phyloP scores from a whole-genome alignment of 2,797 vertebrate species.

The Poecilia wingei region DNA sequence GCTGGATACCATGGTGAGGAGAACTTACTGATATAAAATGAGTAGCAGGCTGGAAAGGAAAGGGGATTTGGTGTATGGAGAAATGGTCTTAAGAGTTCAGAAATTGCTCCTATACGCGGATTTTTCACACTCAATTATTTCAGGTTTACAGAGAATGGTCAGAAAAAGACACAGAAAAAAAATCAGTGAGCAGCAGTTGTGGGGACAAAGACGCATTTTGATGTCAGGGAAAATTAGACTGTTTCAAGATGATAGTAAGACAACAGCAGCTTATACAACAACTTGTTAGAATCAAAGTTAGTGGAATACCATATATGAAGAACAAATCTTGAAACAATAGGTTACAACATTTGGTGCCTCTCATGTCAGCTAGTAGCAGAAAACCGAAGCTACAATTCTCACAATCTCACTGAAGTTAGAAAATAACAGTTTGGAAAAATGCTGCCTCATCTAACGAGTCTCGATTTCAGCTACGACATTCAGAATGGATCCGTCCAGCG shows the following conservation, averaged over 20 bases:
- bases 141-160: neutral
- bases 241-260: neutral
- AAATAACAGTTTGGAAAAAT: neutral
- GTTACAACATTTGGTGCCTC: neutral
- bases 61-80: neutral
- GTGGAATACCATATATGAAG: neutral
- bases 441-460: neutral
- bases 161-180: neutral
- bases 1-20: neutral
- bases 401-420: neutral
- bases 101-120: neutral
- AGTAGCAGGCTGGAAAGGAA: neutral
- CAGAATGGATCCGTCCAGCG: neutral
- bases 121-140: neutral
- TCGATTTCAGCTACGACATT: neutral
- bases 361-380: neutral
- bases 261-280: neutral
- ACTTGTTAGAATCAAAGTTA: neutral
- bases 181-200: neutral
- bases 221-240: neutral
- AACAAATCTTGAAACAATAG: neutral
- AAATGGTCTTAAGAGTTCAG: neutral
- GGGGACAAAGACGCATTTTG: neutral
- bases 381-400: neutral
- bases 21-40: neutral